Evolutionary conservation across 2,888 invertebrate species (phyloP).

Genomic region (Ptilodon capucinus): DNA sequence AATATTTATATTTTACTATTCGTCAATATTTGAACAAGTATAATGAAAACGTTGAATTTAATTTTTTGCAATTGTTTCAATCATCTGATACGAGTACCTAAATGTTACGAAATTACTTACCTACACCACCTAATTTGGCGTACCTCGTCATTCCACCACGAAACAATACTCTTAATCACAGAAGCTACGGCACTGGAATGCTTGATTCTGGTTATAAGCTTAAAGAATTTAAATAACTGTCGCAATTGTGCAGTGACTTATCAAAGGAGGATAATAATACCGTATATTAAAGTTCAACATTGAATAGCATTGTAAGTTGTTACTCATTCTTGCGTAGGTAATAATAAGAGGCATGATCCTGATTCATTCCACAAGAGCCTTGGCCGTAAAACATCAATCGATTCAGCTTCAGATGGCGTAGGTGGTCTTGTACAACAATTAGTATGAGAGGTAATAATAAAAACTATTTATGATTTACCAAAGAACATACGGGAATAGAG

Average conservation of each 20-base stretch:
- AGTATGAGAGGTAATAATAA: too few relatives aligned
- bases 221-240: conserved; percentile 20
- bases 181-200: not conserved
- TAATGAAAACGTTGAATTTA: too few relatives aligned
- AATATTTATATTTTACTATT: conserved; percentile 27
- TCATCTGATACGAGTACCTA: too few relatives aligned
- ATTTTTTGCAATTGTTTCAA: too few relatives aligned
- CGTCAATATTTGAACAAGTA: not conserved
- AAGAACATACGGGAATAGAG: too few relatives aligned
- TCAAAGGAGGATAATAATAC: not conserved
- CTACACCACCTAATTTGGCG: too few relatives aligned
- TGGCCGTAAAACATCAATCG: conserved; percentile 28
- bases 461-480: too few relatives aligned
- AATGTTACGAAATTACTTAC: not conserved
- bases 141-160: too few relatives aligned
- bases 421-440: conserved; percentile 5
- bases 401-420: conserved; percentile 18
- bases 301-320: conserved; percentile 7
- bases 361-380: conserved; percentile 26
- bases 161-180: not conserved
- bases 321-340: conserved; percentile 3
- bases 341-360: conserved; percentile 21
- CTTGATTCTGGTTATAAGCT: conserved; percentile 6
- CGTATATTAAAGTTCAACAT: conserved; percentile 8
- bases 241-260: not conserved